Percentiles rank a stretch among this genome's conserved stretches.
phyloP scores from a whole-genome alignment of 2,113 vertebrate species.

The Muntiacus reevesi region DNA sequence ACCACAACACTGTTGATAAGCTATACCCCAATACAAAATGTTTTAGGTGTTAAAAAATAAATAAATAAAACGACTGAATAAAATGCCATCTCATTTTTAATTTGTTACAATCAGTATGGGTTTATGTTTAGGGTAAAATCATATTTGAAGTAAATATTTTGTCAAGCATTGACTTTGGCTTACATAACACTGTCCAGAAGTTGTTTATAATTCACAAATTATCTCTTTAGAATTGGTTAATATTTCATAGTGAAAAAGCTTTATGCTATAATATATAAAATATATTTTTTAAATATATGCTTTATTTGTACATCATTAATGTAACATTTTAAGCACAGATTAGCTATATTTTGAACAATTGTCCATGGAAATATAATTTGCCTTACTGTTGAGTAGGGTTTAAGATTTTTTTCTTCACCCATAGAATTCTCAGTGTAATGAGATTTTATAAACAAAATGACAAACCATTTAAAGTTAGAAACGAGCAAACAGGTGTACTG shows the following conservation, averaged over 20 bases:
- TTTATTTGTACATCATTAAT: neutral
- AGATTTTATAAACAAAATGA: conserved; percentile 47
- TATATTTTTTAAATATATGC: neutral
- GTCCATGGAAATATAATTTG: neutral
- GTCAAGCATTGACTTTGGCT: neutral
- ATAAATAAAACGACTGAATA: neutral
- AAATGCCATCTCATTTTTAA: neutral
- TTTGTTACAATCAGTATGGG: neutral
- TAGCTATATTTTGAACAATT: neutral
- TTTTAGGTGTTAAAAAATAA: neutral
- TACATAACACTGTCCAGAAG: neutral
- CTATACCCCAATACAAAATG: neutral
- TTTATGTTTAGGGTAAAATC: neutral
- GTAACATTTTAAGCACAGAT: neutral
- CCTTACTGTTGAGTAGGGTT: neutral
- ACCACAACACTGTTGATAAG: neutral
- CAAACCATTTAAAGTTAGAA: conserved; percentile 50
- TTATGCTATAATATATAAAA: neutral
- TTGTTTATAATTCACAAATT: neutral
- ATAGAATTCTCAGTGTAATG: neutral
- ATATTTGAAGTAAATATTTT: neutral
- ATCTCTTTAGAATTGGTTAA: neutral
- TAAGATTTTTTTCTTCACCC: neutral
- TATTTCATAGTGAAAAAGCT: neutral
- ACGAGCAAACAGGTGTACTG: neutral